Base-by-base conservation (phyloP, 2,888 invertebrate genomes). In the Brachycybe producta region DNA sequence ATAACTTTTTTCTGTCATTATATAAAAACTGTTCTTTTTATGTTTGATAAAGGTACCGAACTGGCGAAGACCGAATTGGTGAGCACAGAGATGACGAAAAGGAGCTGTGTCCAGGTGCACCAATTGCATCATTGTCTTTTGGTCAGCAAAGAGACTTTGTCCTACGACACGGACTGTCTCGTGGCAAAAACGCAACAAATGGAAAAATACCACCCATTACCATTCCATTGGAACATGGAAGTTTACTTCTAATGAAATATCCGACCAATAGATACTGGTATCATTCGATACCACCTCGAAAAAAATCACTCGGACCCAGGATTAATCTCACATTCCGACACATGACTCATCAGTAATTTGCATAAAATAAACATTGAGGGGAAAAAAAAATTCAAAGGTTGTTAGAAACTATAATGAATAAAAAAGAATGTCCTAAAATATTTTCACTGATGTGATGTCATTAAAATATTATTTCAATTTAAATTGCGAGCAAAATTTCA, bases 231-330 rank as follows among this genome's bases (percentile, higher is more conserved):
- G 73, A 77, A 57, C 75, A 79, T 62, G 80, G 82, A 3, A 78
- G 78, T 61, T 61, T 82, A 32, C 65, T 82, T 43, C 59, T 80
- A 50, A 81, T 82, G 80, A 78, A 80, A 61, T 73, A 75, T 13
- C 81, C 81, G 0, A 81, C 81, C 2, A 82, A 82, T 59, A 68
- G 71, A 47, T 65, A 70, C 57, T 82, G 82, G 81, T 81, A 80
- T 62, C 81, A 82, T 64, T 75, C 78, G 4, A 64, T 82, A 53
- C 82, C 81, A 0, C 66, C 65, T 4, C 67, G 78, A 28, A 79
- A 77, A 61, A 72, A 65, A 52, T 65, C 74, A 15, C 52, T 61
- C 21, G 73, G 73, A 34, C 68, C 74, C 27, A 68, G 80, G 63
- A 74, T 81, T 40, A 82, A 80, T 66, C 70, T 81, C 55, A 80